Evolutionary conservation across 2,113 vertebrate genomes (phyloP).

Genomic region (Heteronetta atricapilla): DNA sequence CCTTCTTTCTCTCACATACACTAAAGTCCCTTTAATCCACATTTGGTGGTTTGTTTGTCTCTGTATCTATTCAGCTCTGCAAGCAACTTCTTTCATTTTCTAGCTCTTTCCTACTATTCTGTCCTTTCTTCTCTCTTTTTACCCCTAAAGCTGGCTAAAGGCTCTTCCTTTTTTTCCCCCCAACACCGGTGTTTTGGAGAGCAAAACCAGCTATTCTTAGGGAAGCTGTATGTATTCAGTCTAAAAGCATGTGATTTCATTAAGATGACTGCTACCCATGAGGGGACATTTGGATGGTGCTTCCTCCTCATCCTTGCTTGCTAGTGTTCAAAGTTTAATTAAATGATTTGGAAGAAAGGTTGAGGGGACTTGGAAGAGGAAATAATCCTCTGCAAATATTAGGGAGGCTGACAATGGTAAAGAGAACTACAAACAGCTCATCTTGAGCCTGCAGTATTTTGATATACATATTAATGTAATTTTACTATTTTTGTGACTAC

Average conservation of each 20-base stretch:
- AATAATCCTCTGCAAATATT: neutral
- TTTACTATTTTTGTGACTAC: conserved; percentile 9
- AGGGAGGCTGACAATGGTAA: neutral
- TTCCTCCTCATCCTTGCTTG: neutral
- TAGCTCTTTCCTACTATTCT: neutral
- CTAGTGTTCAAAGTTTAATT: neutral
- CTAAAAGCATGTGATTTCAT: neutral
- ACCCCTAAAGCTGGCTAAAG: neutral
- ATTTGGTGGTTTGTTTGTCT: conserved; percentile 6
- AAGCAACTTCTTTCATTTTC: conserved; percentile 1
- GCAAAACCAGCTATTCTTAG: neutral
- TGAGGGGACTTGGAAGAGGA: neutral
- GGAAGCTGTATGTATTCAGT: neutral
- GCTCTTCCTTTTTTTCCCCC: neutral
- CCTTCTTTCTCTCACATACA: neutral
- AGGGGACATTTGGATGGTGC: neutral
- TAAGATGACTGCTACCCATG: neutral
- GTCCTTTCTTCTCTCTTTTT: conserved; percentile 13
- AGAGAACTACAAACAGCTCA: neutral
- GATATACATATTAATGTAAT: neutral
- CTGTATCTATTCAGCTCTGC: neutral
- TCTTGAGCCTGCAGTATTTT: neutral
- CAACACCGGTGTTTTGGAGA: neutral
- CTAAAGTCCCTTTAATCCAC: neutral
- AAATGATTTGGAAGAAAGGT: neutral